Evolutionary conservation across 2,797 vertebrate genomes (phyloP).

Genomic region (Micrastur ruficollis): DNA sequence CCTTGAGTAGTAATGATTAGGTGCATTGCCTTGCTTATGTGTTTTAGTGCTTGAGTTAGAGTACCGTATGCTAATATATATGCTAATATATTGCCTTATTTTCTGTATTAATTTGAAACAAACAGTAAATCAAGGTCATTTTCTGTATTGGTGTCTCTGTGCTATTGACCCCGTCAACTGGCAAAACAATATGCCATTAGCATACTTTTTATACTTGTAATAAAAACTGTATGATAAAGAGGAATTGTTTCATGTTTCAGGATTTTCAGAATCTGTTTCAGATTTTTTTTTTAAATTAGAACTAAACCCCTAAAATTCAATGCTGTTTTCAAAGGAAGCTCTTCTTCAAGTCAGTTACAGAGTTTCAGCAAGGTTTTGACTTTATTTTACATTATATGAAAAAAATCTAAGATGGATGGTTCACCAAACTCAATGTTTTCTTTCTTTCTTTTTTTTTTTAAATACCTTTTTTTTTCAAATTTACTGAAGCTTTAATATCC

Average conservation of each 20-base stretch:
- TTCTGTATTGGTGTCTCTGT: too few relatives aligned
- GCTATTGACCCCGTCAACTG: too few relatives aligned
- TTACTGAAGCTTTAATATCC: neutral
- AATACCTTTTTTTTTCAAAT: neutral
- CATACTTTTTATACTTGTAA: neutral
- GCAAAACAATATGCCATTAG: neutral
- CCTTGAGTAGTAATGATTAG: too few relatives aligned
- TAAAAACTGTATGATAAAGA: neutral
- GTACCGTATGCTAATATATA: too few relatives aligned
- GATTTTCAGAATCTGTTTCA: neutral
- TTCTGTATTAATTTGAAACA: too few relatives aligned
- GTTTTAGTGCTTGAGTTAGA: too few relatives aligned
- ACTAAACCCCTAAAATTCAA: neutral
- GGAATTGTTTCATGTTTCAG: neutral
- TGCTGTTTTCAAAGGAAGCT: neutral
- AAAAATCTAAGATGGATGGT: neutral
- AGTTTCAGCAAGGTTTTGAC: neutral
- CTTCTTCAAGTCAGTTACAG: neutral
- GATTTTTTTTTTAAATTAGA: neutral
- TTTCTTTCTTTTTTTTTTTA: neutral
- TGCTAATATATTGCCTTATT: too few relatives aligned
- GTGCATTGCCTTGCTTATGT: too few relatives aligned
- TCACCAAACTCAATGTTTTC: neutral
- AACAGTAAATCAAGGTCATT: too few relatives aligned
- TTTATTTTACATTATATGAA: neutral